Evolutionary conservation across 2,797 vertebrate species (phyloP), one percentile per base, ranked within the genome.

Genomic region (Darevskia nairensis): DNA sequence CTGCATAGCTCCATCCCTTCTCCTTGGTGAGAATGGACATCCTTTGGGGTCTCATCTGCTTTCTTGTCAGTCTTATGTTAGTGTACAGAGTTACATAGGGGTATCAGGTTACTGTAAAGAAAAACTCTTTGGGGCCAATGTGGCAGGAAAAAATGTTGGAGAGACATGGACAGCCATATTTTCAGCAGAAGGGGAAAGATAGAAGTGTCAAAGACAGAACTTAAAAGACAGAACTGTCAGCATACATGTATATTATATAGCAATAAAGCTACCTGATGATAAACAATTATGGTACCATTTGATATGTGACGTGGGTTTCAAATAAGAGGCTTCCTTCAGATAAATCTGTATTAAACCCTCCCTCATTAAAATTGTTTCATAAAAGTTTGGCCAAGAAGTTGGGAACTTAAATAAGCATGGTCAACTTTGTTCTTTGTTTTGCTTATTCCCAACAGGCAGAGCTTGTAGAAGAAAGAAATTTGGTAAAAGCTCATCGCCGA

Each of bases 391-490:
- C 39, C 74, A n/a, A 32, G 3, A 6, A 4, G 39, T 46, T 80
- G 61, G 2, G 0, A 86, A n/a, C 68, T 89, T 80, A 25, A 90
- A 91, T 83, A 19, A 90, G 90, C 69, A 78, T 88, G 79, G 23
- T 78, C 89, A 89, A 90, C 59, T 89, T 89, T 80, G 23, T 78
- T 78, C 87, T 86, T 83, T 94, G 0, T 94, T 90, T 94, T 93
- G 41, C 90, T 90, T 89, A 79, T 94, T 85, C 72, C 77, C 17
- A 44, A 93, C 89, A 99, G 99, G 96, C 96, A 72, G 98, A 98
- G 91, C 97, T 97, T 86, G 88, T 93, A 39, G 97, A 97, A 74
- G 97, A 98, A 93, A 98, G 97, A 95, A 98, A 98, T 87, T 90
- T 95, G 88, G 96, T 96, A 66, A 97, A 96, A 95, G 92, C 90